Percentiles rank a stretch among this genome's conserved stretches.
Conservation (phyloP, 2,113 vertebrate genomes). For the Aythya baeri region DNA sequence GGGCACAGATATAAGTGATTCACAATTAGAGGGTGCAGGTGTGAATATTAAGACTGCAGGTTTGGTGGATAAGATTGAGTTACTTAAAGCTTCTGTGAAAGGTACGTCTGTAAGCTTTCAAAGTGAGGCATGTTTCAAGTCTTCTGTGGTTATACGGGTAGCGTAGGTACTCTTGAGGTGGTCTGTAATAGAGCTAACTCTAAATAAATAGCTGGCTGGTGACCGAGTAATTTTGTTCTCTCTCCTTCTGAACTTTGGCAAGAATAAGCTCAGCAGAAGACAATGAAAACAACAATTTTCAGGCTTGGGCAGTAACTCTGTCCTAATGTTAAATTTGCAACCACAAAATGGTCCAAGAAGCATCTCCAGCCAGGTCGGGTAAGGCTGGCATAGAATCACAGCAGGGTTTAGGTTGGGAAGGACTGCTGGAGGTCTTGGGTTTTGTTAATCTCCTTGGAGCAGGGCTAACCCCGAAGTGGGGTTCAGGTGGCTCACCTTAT, state of each 20-base stretch:
- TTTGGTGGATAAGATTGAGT: constrained; percentile 77
- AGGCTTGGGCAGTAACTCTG: not conserved
- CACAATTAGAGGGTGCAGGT: constrained; percentile 83
- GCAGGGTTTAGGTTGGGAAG: not conserved
- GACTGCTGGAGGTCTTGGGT: not conserved
- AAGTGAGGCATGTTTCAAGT: not conserved
- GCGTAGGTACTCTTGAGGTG: not conserved
- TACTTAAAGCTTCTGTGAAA: constrained; percentile 84
- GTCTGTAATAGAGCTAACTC: not conserved
- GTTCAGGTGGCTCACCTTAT: not conserved
- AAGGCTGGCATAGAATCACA: not conserved
- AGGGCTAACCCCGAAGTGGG: not conserved
- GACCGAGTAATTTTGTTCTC: not conserved
- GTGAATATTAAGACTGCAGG: constrained; percentile 81
- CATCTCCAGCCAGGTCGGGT: not conserved
- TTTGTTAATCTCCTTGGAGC: not conserved
- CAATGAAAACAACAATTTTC: not conserved
- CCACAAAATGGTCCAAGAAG: not conserved
- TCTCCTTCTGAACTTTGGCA: not conserved
- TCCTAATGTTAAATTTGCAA: not conserved
- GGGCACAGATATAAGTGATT: constrained; percentile 84
- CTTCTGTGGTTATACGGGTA: not conserved
- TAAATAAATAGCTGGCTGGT: not conserved
- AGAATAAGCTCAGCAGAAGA: not conserved
- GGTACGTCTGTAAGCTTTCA: constrained; percentile 68